Evolutionary conservation across 1,140 invertebrate genomes (phyloP), one percentile per base, ranked within the genome.

Genomic region (Periplaneta americana): DNA sequence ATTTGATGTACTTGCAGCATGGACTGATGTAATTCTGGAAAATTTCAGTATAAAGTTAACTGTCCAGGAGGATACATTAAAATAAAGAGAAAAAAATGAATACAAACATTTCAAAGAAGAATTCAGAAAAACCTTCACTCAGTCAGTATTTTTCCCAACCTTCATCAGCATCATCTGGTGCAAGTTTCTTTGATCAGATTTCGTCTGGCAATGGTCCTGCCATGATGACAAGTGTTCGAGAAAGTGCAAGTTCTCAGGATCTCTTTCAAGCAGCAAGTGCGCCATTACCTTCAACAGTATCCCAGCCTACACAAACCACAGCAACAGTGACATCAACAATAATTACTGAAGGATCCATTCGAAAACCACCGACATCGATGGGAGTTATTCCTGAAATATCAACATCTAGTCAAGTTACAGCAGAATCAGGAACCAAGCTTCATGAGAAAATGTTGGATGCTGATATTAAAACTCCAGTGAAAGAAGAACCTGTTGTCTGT

Each of bases 401-500:
- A 28, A 17, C 32, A 34, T 35, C 32, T 34, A 76, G 1, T 31
- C 32, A 18, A 13, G 34, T 78, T 8, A 78, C 34, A 10, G 76
- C 11, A n/a, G 37, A 39, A 15, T 36, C 36, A n/a, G n/a, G 34
- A 9, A 36, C 34, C 18, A 22, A 34, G 15, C 18, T n/a, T 31
- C 76, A 39, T 22, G 76, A 78, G 28, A 78, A 36, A 35, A 34
- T 36, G 28, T 36, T 36, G 15, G 76, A 78, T 36, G 13, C 4
- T 36, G 28, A 13, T 36, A 78, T n/a, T 18, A 80, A 75, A 82
- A 83, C 75, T 17, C 66, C 75, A 28, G 39, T 82, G 9, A 86
- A 87, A 83, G 87, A 86, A 79, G 88, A 89, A 82, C 88, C 89
- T 34, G 86, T 87, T 79, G 87, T 89, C 8, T 89, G 89, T 83